phyloP scores from a whole-genome alignment of 2,888 invertebrate genomes.

The Dicycla oo region DNA sequence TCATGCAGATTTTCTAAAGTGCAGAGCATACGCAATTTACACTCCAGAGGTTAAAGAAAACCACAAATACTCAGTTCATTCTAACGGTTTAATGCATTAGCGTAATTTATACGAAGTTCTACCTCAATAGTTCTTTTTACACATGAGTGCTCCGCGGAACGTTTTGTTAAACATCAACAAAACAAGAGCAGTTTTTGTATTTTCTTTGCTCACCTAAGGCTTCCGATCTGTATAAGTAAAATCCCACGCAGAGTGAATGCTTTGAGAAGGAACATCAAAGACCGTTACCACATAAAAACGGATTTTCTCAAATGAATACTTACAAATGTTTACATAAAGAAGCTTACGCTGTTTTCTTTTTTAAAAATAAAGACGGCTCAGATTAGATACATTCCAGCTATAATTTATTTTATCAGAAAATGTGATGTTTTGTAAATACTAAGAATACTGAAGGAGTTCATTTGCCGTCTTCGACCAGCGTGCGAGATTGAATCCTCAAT shows the following conservation, averaged over 20 bases:
- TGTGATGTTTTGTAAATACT: slow-evolving; percentile 44
- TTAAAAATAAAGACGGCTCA: slow-evolving; percentile 55
- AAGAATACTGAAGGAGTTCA: slow-evolving; percentile 26
- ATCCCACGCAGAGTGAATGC: slow-evolving; percentile 56
- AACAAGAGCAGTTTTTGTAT: slow-evolving; percentile 43
- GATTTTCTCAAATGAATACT: slow-evolving; percentile 63
- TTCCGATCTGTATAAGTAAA: slow-evolving; percentile 58
- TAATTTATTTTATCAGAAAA: slow-evolving; percentile 45
- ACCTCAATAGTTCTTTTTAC: slow-evolving; percentile 44
- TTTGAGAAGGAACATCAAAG: slow-evolving; percentile 66
- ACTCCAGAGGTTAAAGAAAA: slow-evolving; percentile 13
- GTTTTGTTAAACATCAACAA: slow-evolving; percentile 56
- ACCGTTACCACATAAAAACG: slow-evolving; percentile 57
- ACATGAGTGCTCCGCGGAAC: slow-evolving; percentile 25
- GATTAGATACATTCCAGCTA: slow-evolving; percentile 47
- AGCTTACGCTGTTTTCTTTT: slow-evolving; percentile 61
- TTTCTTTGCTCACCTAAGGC: slow-evolving; percentile 52
- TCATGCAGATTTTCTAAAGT: slow-evolving; percentile 35
- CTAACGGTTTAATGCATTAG: slow-evolving; percentile 41
- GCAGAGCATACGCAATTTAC: slow-evolving; percentile 21
- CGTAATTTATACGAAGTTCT: slow-evolving; percentile 40
- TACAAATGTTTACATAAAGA: slow-evolving; percentile 61
- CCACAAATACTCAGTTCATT: slow-evolving; percentile 49
- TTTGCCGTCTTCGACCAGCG: slow-evolving; percentile 7
- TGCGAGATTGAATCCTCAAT: slow-evolving; percentile 46